These are phyloP conservation scores for Eurypyga helias DNA, from an alignment of 2,113 vertebrate species.

Conservation along the genomic window DNA sequence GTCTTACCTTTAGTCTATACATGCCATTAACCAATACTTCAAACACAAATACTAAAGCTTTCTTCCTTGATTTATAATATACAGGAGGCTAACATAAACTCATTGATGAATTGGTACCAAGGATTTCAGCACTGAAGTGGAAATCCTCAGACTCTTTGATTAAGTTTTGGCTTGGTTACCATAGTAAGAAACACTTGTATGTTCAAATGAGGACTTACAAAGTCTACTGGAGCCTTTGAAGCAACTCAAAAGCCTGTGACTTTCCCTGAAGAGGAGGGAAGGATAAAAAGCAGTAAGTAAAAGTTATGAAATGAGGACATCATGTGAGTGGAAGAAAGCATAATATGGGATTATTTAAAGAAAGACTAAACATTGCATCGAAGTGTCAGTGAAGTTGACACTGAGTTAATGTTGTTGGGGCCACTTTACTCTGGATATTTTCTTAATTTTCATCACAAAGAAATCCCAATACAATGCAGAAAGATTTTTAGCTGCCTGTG, in stretches of 20 bases:
- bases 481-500: background rate
- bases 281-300: background rate
- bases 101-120: background rate
- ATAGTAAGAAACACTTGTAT: background rate
- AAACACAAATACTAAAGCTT: background rate
- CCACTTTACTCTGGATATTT: background rate
- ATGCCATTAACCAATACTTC: background rate
- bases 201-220: background rate
- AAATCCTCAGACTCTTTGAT: background rate
- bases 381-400: background rate
- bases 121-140: background rate
- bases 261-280: background rate
- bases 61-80: background rate
- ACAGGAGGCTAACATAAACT: background rate
- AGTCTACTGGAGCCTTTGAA: background rate
- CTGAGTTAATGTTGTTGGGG: background rate
- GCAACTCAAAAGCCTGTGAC: background rate
- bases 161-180: background rate
- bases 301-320: background rate
- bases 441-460: background rate
- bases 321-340: background rate
- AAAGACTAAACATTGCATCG: background rate
- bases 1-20: background rate
- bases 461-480: background rate
- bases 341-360: background rate